A percentile compares a stretch with the other conserved stretches of the same genome.
phyloP scores from a whole-genome alignment of 2,797 vertebrate genomes.

The Urosaurus nigricauda region DNA sequence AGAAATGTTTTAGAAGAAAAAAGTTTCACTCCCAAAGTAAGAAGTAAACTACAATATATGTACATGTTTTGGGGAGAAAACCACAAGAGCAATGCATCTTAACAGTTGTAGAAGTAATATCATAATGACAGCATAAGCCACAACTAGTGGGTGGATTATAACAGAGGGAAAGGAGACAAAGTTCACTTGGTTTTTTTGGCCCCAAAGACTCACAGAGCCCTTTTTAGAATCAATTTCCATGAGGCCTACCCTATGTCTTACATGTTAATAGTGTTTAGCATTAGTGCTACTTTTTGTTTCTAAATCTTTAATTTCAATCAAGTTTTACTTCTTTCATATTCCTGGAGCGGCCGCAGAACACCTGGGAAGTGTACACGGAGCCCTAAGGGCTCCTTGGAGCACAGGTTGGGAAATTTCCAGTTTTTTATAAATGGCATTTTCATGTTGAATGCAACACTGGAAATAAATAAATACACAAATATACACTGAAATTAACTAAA shows the following conservation, averaged over 20 bases:
- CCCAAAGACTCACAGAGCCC: too few species aligned
- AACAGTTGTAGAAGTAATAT: background rate
- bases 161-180: slow-evolving; percentile 34
- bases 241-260: too few species aligned
- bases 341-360: too few species aligned
- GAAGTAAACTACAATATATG: background rate
- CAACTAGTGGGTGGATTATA: slow-evolving; percentile 30
- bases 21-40: background rate
- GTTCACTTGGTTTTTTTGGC: background rate
- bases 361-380: too few species aligned
- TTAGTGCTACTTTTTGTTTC: too few species aligned
- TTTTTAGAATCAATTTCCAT: too few species aligned
- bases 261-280: too few species aligned
- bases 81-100: background rate
- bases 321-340: too few species aligned
- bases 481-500: background rate
- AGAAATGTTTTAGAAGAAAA: background rate
- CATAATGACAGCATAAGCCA: background rate
- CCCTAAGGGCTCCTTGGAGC: too few species aligned
- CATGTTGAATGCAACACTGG: background rate
- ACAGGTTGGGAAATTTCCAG: too few species aligned
- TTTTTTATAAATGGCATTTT: background rate
- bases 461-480: background rate
- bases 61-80: background rate
- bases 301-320: too few species aligned